Evolutionary conservation across 2,888 invertebrate species (phyloP).

Genomic region (Dastarcus helophoroides): DNA sequence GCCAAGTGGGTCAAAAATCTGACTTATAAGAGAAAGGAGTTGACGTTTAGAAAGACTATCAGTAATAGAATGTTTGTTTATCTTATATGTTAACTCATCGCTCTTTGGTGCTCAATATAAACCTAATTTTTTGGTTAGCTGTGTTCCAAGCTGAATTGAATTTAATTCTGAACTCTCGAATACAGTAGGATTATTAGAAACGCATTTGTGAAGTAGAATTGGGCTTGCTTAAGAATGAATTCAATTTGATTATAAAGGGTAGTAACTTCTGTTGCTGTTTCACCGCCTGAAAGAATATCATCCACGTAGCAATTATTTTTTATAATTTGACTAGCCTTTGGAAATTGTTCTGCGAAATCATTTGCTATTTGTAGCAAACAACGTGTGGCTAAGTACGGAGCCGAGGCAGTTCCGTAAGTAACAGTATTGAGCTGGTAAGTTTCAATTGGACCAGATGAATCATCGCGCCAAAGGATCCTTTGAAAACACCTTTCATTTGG

Average conservation of each 20-base stretch:
- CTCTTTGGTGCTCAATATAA: no score
- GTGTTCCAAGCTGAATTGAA: no score
- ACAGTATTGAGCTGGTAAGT: slow-evolving; percentile 14
- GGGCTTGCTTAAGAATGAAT: no score
- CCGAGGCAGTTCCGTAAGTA: slow-evolving; percentile 14
- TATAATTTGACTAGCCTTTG: slow-evolving; percentile 10
- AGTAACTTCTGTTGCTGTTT: no score
- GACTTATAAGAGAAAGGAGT: slow-evolving; percentile 13
- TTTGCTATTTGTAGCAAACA: slow-evolving; percentile 14
- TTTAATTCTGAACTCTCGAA: no score
- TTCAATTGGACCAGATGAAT: slow-evolving; percentile 8
- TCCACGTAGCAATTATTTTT: slow-evolving; percentile 13
- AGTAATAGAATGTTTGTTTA: no score
- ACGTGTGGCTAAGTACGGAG: slow-evolving; percentile 15
- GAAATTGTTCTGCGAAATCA: slow-evolving; percentile 9
- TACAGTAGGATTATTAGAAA: no score
- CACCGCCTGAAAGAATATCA: slow-evolving; percentile 13
- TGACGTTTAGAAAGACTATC: no score
- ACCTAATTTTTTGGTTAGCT: no score
- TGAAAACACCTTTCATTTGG: slow-evolving; percentile 13
- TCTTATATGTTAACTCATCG: no score
- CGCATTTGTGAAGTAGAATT: no score
- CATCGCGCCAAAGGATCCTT: slow-evolving; percentile 14
- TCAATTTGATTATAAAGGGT: no score
- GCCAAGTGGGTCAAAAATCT: slow-evolving; percentile 20